These are phyloP conservation scores for Cardinalis cardinalis DNA, from an alignment of 2,113 vertebrate species.

Conservation along the genomic window DNA sequence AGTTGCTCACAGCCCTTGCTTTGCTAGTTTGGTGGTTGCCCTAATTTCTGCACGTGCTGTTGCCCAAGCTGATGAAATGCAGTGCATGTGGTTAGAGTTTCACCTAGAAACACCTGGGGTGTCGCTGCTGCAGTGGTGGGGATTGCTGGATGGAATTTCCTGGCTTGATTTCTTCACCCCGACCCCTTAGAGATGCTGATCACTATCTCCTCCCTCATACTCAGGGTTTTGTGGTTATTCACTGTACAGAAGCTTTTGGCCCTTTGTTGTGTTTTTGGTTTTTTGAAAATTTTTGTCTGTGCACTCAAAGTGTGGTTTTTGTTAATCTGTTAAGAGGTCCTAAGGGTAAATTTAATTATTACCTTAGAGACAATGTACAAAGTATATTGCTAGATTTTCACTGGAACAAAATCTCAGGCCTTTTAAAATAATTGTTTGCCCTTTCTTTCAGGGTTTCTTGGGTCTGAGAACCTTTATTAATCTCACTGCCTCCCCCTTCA, in stretches of 20 bases:
- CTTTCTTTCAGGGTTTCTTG: not conserved
- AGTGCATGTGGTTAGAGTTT: not conserved
- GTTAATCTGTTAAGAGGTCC: not conserved
- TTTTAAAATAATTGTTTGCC: not conserved
- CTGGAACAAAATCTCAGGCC: not conserved
- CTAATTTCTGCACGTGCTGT: not conserved
- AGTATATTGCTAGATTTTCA: not conserved
- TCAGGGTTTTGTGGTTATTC: not conserved
- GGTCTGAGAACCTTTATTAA: not conserved
- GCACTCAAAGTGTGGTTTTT: not conserved
- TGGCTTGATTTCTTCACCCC: not conserved
- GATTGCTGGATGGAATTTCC: not conserved
- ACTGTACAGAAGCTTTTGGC: not conserved
- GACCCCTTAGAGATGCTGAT: not conserved
- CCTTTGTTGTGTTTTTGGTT: not conserved
- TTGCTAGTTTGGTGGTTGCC: not conserved
- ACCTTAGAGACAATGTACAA: not conserved
- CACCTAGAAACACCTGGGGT: not conserved
- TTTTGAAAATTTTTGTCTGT: not conserved
- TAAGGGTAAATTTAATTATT: not conserved
- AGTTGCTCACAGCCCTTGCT: not conserved
- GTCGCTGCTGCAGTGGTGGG: not conserved
- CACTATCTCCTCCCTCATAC: not conserved
- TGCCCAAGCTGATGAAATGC: not conserved
- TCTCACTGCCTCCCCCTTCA: conserved; percentile 45